Percentiles rank a stretch among this genome's conserved stretches.
These are phyloP conservation scores for Steromphala cineraria DNA, from an alignment of 2,888 invertebrate species.

Conservation along the genomic window DNA sequence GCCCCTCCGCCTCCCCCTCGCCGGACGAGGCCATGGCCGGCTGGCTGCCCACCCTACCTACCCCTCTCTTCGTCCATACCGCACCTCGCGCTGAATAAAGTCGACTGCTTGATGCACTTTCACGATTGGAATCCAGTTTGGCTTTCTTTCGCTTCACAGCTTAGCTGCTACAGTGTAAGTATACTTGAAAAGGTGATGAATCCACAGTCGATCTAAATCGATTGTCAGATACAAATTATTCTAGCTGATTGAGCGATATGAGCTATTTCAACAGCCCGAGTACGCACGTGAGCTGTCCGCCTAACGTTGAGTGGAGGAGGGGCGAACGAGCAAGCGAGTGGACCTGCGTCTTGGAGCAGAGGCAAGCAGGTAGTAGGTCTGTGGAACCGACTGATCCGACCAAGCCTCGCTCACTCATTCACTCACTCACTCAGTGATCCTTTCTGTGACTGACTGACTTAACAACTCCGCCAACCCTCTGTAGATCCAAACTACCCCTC, in stretches of 20 bases:
- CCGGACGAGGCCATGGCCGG: slow-evolving; percentile 43
- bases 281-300: not conserved
- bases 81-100: slow-evolving; percentile 29
- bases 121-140: slow-evolving; percentile 54
- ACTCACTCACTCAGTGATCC: not conserved
- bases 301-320: not conserved
- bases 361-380: not conserved
- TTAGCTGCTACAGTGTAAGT: slow-evolving; percentile 28
- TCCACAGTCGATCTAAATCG: slow-evolving; percentile 45
- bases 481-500: no score
- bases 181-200: slow-evolving; percentile 49
- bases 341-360: not conserved
- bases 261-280: not conserved
- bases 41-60: slow-evolving; percentile 33
- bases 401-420: not conserved
- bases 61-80: slow-evolving; percentile 33
- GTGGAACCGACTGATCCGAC: not conserved
- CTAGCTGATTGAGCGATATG: not conserved
- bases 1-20: slow-evolving; percentile 41
- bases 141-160: slow-evolving; percentile 28
- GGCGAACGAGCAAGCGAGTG: not conserved
- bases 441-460: not conserved
- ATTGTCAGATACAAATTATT: slow-evolving; percentile 38
- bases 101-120: slow-evolving; percentile 22
- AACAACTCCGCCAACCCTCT: not conserved